A percentile compares a stretch with the other conserved stretches of the same genome.
Evolutionary conservation across 2,888 invertebrate genomes (phyloP).

Genomic region (Coleophora deauratella): DNA sequence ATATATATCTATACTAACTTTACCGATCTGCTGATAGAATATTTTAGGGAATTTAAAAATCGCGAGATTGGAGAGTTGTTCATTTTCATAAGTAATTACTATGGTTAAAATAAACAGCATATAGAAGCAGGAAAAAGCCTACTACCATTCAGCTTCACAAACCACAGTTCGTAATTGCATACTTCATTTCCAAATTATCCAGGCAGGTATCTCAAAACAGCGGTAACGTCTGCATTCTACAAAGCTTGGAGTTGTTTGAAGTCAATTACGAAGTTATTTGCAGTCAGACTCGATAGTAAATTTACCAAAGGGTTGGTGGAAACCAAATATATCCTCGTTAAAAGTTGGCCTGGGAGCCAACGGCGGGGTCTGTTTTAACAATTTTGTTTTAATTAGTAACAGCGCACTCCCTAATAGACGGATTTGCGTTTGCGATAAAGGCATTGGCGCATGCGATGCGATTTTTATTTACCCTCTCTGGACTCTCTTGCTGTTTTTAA

Average conservation of each 20-base stretch:
- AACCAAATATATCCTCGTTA: slow-evolving; percentile 74
- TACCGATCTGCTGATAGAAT: too few relatives aligned
- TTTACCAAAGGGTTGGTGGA: slow-evolving; percentile 71
- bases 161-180: too few relatives aligned
- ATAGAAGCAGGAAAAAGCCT: too few relatives aligned
- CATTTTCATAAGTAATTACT: too few relatives aligned
- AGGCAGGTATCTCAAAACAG: slow-evolving; percentile 25
- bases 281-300: slow-evolving; percentile 68
- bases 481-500: slow-evolving; percentile 6
- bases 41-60: too few relatives aligned
- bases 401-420: slow-evolving; percentile 53
- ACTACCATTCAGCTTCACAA: too few relatives aligned
- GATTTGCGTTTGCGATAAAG: slow-evolving; percentile 21
- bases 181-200: slow-evolving; percentile 9
- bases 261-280: slow-evolving; percentile 72
- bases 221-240: slow-evolving; percentile 41
- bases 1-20: too few relatives aligned
- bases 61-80: too few relatives aligned
- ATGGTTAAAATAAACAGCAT: too few relatives aligned
- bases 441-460: slow-evolving; percentile 19
- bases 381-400: slow-evolving; percentile 73
- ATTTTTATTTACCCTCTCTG: slow-evolving; percentile 24
- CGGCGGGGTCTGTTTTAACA: slow-evolving; percentile 60
- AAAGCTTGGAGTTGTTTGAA: slow-evolving; percentile 63
- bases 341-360: slow-evolving; percentile 61